These are phyloP conservation scores for Ceriagrion tenellum DNA, from an alignment of 2,888 invertebrate species.

Conservation along the genomic window DNA sequence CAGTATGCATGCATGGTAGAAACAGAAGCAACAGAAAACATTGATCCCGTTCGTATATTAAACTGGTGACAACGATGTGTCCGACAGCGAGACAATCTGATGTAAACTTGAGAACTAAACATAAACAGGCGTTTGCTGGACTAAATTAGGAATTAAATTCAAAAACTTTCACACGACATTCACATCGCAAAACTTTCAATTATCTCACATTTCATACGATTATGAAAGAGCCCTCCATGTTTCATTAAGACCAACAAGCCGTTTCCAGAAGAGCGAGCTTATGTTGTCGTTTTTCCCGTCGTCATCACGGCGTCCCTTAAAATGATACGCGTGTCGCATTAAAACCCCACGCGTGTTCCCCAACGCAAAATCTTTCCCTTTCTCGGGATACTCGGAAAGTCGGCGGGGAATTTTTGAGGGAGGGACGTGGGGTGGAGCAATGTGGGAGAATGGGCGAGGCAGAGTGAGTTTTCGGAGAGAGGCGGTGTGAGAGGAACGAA, in stretches of 20 bases:
- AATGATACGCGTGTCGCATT: slow-evolving; percentile 60
- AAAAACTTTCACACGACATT: neutral
- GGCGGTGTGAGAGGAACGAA: neutral
- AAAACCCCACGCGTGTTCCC: neutral
- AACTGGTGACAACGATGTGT: too few relatives aligned
- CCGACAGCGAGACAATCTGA: too few relatives aligned
- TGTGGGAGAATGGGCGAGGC: neutral
- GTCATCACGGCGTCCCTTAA: neutral
- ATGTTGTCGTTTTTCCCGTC: neutral
- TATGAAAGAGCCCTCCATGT: neutral
- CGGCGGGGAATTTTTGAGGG: neutral
- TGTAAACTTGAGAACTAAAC: too few relatives aligned
- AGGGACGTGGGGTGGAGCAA: neutral
- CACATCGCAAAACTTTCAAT: neutral
- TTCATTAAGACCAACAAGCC: neutral
- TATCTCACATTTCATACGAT: neutral
- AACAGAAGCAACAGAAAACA: too few relatives aligned
- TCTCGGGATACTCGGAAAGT: neutral
- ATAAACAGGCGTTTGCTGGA: too few relatives aligned
- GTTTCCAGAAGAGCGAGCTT: neutral
- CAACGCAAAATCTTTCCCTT: neutral
- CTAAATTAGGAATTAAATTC: neutral
- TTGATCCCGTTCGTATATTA: too few relatives aligned
- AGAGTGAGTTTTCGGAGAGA: neutral
- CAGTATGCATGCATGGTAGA: too few relatives aligned